phyloP scores from a whole-genome alignment of 2,888 invertebrate species.

The Cylindroiulus punctatus region DNA sequence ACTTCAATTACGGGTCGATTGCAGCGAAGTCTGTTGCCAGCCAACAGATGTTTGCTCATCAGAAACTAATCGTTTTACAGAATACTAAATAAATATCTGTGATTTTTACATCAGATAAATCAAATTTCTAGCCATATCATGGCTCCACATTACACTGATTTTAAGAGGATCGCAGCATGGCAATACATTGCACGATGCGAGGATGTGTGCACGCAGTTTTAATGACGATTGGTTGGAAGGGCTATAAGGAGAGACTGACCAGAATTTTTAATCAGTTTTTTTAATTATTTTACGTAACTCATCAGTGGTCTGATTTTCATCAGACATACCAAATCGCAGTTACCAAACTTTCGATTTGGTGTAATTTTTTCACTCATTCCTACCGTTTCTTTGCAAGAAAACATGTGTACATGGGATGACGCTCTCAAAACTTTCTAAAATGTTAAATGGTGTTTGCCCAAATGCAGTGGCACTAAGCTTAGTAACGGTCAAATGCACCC shows the following conservation, averaged over 20 bases:
- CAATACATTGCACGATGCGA: background rate
- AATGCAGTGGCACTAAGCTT: no score
- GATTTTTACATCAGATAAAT: slow-evolving; percentile 16
- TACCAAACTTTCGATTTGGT: no score
- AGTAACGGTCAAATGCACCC: no score
- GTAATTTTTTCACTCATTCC: no score
- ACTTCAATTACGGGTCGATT: slow-evolving; percentile 11
- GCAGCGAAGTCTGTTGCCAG: background rate
- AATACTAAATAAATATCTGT: background rate
- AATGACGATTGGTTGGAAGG: background rate
- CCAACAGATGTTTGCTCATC: background rate
- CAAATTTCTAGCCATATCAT: background rate
- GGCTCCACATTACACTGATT: background rate
- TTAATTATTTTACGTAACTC: background rate
- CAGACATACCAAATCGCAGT: background rate
- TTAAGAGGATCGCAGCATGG: background rate
- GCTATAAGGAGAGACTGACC: background rate
- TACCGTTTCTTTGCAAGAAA: no score
- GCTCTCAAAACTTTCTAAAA: no score
- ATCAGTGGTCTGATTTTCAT: background rate
- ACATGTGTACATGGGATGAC: no score
- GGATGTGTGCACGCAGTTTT: background rate
- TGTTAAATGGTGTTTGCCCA: no score
- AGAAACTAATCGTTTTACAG: background rate
- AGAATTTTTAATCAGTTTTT: background rate